phyloP scores from a whole-genome alignment of 2,797 vertebrate genomes.

The Xenopus petersii region DNA sequence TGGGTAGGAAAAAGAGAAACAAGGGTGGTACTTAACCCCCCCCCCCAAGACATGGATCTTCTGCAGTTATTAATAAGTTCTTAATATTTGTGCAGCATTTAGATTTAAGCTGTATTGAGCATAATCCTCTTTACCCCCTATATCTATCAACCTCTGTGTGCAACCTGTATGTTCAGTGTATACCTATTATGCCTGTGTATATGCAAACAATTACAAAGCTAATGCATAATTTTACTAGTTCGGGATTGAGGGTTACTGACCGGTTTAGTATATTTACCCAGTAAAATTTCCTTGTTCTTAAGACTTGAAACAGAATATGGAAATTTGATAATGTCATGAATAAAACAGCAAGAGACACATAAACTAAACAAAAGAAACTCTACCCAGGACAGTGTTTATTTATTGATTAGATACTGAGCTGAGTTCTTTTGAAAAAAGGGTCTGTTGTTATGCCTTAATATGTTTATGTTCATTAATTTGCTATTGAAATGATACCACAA shows the following conservation, averaged over 20 bases:
- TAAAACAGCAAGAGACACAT: constrained; percentile 71
- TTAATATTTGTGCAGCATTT: too few relatives aligned
- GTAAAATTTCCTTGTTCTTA: constrained; percentile 58
- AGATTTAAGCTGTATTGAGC: too few relatives aligned
- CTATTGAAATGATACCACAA: constrained; percentile 1
- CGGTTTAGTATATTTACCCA: constrained; percentile 50
- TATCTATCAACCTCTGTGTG: too few relatives aligned
- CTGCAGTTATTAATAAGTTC: too few relatives aligned
- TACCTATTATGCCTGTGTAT: too few relatives aligned
- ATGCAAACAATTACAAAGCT: not conserved
- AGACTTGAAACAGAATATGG: constrained; percentile 67
- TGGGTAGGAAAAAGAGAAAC: too few relatives aligned
- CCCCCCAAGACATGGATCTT: too few relatives aligned
- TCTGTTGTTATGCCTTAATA: constrained; percentile 43
- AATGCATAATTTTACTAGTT: constrained; percentile 1
- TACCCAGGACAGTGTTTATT: constrained; percentile 65
- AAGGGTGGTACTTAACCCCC: too few relatives aligned
- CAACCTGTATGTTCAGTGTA: too few relatives aligned
- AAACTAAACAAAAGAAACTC: constrained; percentile 70
- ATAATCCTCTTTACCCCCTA: too few relatives aligned
- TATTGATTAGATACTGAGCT: constrained; percentile 66
- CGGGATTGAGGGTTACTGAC: constrained; percentile 6
- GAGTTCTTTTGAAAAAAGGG: constrained; percentile 46
- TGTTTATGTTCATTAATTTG: not conserved
- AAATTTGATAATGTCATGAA: constrained; percentile 72